phyloP scores from a whole-genome alignment of 2,888 invertebrate genomes.

The Scaptomyza tumidula region DNA sequence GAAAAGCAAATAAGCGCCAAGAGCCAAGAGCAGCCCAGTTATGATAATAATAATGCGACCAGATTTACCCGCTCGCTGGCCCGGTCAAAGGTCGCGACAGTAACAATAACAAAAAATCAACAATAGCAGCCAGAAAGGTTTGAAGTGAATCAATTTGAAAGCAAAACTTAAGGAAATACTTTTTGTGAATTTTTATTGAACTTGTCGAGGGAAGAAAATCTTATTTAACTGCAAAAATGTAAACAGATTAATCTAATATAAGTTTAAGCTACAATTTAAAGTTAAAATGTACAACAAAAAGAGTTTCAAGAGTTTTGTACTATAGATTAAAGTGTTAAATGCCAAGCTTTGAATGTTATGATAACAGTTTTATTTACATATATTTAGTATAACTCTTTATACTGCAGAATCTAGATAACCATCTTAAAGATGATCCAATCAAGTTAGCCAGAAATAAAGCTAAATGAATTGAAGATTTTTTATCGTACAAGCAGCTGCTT shows the following conservation, averaged over 20 bases:
- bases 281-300: background rate
- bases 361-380: no score
- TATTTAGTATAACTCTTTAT: no score
- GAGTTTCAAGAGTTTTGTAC: no score
- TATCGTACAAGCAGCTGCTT: background rate
- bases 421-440: background rate
- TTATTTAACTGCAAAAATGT: no score
- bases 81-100: slow-evolving; percentile 28
- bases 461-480: background rate
- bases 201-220: background rate
- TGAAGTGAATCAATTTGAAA: slow-evolving; percentile 8
- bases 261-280: background rate
- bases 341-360: no score
- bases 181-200: background rate
- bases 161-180: background rate
- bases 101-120: slow-evolving; percentile 4
- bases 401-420: background rate
- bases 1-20: background rate
- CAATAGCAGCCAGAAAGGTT: background rate
- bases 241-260: no score
- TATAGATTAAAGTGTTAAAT: background rate
- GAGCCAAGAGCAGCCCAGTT: slow-evolving; percentile 4
- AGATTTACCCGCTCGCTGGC: slow-evolving; percentile 6
- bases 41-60: slow-evolving; percentile 34
- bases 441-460: background rate